Base-by-base conservation (phyloP, 23 tunicate genomes). In the Trididemnum nubilum region DNA sequence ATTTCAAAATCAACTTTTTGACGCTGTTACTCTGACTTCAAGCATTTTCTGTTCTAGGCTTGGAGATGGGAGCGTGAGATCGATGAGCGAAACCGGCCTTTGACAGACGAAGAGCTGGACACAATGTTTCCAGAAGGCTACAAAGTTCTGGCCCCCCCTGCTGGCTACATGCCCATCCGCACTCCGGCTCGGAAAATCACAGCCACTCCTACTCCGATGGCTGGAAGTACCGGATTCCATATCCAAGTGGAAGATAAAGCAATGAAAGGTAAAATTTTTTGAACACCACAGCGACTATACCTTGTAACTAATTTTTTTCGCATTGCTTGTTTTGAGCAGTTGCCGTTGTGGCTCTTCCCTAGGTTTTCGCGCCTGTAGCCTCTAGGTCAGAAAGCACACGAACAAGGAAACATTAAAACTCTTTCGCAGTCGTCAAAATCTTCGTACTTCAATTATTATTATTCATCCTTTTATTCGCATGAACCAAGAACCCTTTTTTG, bases 121-220 rank as follows among this genome's bases (percentile, higher is more conserved):
- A 82, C 97, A 22, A 96, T 96, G 99, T 87, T 96, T 73, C 99
- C 99, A 33, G 97, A 92, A 37, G 99, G 99, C 0, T 96, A 96
- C 87, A 96, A 96, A 75, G 96, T 96, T 34, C 76, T 96, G 32
- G 75, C 82, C 2, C 99, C 99, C 1, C 99, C 99, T 2, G 78
- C 95, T 50, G 90, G 96, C 22, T 96, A 96, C 85, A 79, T 86
- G 82, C 99, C 99, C 1, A 73, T 90, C 49, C 86, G 92, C 36
- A 96, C 99, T 23, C 99, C 99, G 7, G 96, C 90, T 37, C 79
- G 99, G 3, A 96, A 96, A 80, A 86, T 96, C 22, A 96, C 99
- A 4, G 96, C 96, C 28, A 96, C 99, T 0, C 99, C 99, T n/a
- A 96, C 99, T 2, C 99, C 99, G 19, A 90, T 96, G 99, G 91